Base-by-base conservation (phyloP, 1,140 invertebrate genomes). In the Drosophila busckii region DNA sequence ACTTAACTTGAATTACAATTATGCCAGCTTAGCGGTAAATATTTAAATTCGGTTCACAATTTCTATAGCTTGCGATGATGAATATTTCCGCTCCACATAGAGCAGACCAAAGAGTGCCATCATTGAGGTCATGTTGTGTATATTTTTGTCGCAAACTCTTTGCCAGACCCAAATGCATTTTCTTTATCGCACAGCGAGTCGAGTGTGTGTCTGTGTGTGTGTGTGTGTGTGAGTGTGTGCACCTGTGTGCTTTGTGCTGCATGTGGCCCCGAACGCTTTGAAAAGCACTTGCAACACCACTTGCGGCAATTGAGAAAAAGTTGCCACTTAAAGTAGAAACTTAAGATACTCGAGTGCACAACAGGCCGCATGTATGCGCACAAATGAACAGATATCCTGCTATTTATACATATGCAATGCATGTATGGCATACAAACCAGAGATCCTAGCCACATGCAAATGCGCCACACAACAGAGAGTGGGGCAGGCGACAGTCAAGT, bases 331-430 rank as follows among this genome's bases (percentile, higher is more conserved):
- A 61, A 76, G 55, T 28, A 58, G 54, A 82, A n/a, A 82, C 73
- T 80, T 80, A 80, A 80, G 73, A 80, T 50, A 69, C 75, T 80
- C 64, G 73, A 80, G 73, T 60, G 68, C 40, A n/a, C n/a, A n/a
- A n/a, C 59, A 48, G 61, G 23, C 52, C 55, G 16, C 16, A 29
- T 26, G 15, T 35, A 46, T 37, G 29, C 50, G 40, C 41, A 52
- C 29, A 25, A 58, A 61, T 64, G 41, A 58, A 75, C 56, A 69
- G 52, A 73, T 61, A 60, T 55, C 32, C 23, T 20, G 13, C 31
- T 46, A 53, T 48, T 6, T 35, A 50, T 35, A 35, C 38, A 19
- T 28, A 44, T 10, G 7, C 19, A 12, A 15, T 16, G 32, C 4
- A 17, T 8, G 13, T 23, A 17, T 52, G 17, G 19, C 31, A 55